A percentile compares a stretch with the other conserved stretches of the same genome.
phyloP scores from a whole-genome alignment of 2,888 invertebrate genomes.

The Dryococelus australis region DNA sequence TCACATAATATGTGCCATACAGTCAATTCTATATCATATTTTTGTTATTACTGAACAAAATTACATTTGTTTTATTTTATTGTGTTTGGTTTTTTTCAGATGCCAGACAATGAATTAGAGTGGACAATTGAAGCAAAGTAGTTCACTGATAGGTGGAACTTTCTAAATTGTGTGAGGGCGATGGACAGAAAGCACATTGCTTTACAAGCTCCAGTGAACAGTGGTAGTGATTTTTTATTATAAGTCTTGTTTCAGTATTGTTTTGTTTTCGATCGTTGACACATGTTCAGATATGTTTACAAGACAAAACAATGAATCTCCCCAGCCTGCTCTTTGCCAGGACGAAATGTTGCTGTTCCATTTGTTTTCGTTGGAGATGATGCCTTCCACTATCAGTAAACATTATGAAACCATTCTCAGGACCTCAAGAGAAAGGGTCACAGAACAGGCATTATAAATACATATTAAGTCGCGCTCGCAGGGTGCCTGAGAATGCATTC shows the following conservation, averaged over 20 bases:
- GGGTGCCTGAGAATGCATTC: neutral
- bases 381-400: slow-evolving; percentile 5
- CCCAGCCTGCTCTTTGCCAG: neutral
- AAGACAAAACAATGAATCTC: neutral
- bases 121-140: too few species aligned
- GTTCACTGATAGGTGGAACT: too few species aligned
- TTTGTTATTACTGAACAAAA: too few species aligned
- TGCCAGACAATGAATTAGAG: too few species aligned
- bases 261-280: slow-evolving; percentile 47
- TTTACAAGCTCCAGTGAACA: too few species aligned
- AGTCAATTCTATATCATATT: too few species aligned
- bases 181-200: too few species aligned
- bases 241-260: slow-evolving; percentile 49
- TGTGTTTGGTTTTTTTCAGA: too few species aligned
- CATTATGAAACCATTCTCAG: slow-evolving; percentile 8
- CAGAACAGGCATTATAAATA: neutral
- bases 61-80: too few species aligned
- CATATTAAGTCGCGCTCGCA: neutral
- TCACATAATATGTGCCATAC: too few species aligned
- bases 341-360: neutral
- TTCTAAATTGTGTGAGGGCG: slow-evolving; percentile 52
- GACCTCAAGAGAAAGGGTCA: neutral
- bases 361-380: neutral
- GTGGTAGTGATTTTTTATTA: slow-evolving; percentile 53
- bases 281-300: neutral